These are phyloP conservation scores for Eupleurogrammus muticus DNA, from an alignment of 2,797 vertebrate species.

Conservation along the genomic window DNA sequence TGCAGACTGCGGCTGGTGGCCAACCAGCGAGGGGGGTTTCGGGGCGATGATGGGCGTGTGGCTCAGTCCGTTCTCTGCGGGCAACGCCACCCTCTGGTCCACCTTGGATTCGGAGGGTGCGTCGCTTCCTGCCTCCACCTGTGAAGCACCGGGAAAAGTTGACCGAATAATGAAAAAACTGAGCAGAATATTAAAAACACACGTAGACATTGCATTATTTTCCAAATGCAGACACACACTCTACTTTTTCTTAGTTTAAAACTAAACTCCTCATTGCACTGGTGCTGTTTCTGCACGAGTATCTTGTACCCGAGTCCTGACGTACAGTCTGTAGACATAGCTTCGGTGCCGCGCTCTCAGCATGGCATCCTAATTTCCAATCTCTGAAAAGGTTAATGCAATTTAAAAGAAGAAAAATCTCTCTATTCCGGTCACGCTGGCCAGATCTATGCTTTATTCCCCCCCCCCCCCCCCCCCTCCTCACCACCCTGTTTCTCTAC, in stretches of 20 bases:
- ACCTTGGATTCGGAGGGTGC: conserved; percentile 86
- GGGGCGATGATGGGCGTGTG: conserved; percentile 87
- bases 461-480: too few species aligned
- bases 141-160: conserved; percentile 40
- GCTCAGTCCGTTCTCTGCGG: conserved; percentile 94
- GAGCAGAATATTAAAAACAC: too few species aligned
- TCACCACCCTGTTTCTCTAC: conserved; percentile 25
- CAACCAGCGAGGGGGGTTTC: conserved; percentile 88
- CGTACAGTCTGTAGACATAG: conserved; percentile 76
- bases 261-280: neutral
- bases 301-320: conserved; percentile 72
- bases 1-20: conserved; percentile 89
- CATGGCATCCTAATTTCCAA: conserved; percentile 72
- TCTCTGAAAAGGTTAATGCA: conserved; percentile 43
- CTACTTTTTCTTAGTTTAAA: neutral
- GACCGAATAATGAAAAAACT: too few species aligned
- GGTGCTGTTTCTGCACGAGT: neutral
- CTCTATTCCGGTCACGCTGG: conserved; percentile 27
- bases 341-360: conserved; percentile 81
- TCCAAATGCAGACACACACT: neutral
- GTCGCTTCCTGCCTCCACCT: conserved; percentile 91
- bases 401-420: conserved; percentile 26
- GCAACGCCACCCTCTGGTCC: conserved; percentile 85
- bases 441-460: conserved; percentile 14
- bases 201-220: neutral